Percentiles rank a stretch among this genome's conserved stretches.
Conservation (phyloP, 2,888 invertebrate genomes). For the Oasisia sp. region DNA sequence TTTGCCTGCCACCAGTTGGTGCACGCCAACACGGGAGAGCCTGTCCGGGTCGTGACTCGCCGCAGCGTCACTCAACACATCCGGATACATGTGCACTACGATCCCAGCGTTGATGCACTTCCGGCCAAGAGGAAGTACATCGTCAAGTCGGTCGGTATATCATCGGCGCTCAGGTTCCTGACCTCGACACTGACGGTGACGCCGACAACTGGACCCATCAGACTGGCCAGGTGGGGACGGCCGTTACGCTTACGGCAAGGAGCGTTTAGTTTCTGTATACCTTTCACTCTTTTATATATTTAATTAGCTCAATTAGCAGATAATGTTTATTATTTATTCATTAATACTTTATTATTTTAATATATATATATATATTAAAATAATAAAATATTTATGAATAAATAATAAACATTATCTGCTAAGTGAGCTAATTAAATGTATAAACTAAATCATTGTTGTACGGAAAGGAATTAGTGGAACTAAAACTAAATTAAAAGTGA, state of each 20-base stretch:
- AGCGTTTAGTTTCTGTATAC: too few species aligned
- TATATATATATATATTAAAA: too few species aligned
- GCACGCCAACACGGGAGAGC: conserved; percentile 35
- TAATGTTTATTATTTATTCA: too few species aligned
- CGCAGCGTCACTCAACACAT: conserved; percentile 46
- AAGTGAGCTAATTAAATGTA: too few species aligned
- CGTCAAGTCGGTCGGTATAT: conserved; percentile 78
- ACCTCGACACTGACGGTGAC: conserved; percentile 89
- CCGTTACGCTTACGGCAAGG: not conserved
- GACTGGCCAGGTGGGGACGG: conserved; percentile 81
- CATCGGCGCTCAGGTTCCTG: conserved; percentile 93
- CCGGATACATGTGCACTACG: conserved; percentile 57
- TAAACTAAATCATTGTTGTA: too few species aligned
- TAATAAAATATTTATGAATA: too few species aligned
- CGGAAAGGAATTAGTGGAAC: too few species aligned
- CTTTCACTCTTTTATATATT: too few species aligned
- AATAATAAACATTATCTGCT: too few species aligned
- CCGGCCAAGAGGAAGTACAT: conserved; percentile 45
- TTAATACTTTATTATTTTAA: too few species aligned
- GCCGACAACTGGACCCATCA: conserved; percentile 85
- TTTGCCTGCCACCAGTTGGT: conserved; percentile 32
- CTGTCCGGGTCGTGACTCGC: conserved; percentile 32
- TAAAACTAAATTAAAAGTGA: too few species aligned
- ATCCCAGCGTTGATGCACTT: conserved; percentile 50
- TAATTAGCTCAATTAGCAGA: too few species aligned